Percentiles rank a stretch among this genome's conserved stretches.
phyloP scores from a whole-genome alignment of 92 coral and sea anemone genomes.

The Epizoanthus ramosus region DNA sequence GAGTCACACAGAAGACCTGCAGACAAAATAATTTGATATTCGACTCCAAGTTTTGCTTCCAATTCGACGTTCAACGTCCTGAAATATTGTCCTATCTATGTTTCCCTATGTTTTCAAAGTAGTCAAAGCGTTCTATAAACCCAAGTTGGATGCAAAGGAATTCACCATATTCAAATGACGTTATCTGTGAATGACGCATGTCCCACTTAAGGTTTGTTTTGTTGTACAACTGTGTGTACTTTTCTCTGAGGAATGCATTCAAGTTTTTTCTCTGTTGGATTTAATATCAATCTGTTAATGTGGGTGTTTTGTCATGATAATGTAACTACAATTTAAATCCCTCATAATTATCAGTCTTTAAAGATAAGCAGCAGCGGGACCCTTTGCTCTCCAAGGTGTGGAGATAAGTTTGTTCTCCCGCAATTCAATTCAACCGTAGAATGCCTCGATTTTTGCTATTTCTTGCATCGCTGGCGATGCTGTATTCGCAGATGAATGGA shows the following conservation, averaged over 20 bases:
- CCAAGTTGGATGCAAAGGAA: slow-evolving; percentile 21
- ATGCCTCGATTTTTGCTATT: background rate
- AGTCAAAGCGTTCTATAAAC: too few relatives aligned
- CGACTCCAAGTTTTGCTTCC: too few relatives aligned
- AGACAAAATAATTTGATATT: too few relatives aligned
- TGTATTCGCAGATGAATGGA: background rate
- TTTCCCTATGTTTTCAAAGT: too few relatives aligned
- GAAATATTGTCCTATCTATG: too few relatives aligned
- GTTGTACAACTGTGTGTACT: background rate
- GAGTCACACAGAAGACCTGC: too few relatives aligned
- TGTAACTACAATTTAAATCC: slow-evolving; percentile 10
- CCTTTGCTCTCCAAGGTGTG: background rate
- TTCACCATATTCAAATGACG: slow-evolving; percentile 17
- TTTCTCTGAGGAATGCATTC: slow-evolving; percentile 13
- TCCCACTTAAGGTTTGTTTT: slow-evolving; percentile 11
- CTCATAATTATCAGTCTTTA: background rate
- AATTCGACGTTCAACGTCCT: too few relatives aligned
- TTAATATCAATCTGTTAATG: background rate
- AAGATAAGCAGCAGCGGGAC: slow-evolving; percentile 3
- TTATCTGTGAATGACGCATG: background rate
- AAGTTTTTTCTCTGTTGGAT: background rate
- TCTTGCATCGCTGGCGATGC: slow-evolving; percentile 5
- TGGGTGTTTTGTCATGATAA: slow-evolving; percentile 33
- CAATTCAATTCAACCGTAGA: background rate
- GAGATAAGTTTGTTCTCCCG: background rate